These are phyloP conservation scores for Corapipo altera DNA, from an alignment of 2,113 vertebrate genomes.

Conservation along the genomic window DNA sequence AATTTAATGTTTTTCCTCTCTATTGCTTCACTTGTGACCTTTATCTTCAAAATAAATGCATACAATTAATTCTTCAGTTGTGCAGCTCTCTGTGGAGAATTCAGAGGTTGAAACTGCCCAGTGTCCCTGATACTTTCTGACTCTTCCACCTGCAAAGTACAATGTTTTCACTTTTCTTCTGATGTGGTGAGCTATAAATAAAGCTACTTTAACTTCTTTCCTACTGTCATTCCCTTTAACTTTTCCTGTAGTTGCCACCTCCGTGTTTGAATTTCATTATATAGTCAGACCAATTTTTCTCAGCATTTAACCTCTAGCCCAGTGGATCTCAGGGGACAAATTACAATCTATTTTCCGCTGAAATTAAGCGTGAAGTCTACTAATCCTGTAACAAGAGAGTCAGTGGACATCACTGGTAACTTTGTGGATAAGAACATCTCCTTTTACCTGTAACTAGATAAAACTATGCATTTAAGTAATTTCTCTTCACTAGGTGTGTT, in stretches of 20 bases:
- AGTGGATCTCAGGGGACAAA: background rate
- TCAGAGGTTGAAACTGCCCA: background rate
- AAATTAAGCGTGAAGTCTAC: conserved; percentile 9
- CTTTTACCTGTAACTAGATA: background rate
- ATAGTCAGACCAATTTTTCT: background rate
- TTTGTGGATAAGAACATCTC: background rate
- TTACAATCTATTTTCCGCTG: background rate
- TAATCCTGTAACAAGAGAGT: background rate
- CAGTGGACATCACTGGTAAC: background rate
- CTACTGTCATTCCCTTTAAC: background rate
- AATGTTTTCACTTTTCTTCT: background rate
- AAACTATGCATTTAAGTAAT: background rate
- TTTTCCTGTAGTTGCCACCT: background rate
- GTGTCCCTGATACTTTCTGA: background rate
- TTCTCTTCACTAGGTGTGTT: background rate
- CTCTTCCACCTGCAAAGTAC: background rate
- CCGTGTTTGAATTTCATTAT: conserved; percentile 12
- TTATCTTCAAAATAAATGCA: background rate
- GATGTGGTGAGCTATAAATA: background rate
- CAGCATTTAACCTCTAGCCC: background rate
- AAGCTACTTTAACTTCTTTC: background rate
- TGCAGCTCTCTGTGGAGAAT: background rate
- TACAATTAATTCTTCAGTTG: background rate
- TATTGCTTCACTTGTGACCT: background rate
- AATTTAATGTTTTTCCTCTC: background rate